These are phyloP conservation scores for Scaptomyza caliginosa DNA, from an alignment of 2,888 invertebrate species.

Conservation along the genomic window DNA sequence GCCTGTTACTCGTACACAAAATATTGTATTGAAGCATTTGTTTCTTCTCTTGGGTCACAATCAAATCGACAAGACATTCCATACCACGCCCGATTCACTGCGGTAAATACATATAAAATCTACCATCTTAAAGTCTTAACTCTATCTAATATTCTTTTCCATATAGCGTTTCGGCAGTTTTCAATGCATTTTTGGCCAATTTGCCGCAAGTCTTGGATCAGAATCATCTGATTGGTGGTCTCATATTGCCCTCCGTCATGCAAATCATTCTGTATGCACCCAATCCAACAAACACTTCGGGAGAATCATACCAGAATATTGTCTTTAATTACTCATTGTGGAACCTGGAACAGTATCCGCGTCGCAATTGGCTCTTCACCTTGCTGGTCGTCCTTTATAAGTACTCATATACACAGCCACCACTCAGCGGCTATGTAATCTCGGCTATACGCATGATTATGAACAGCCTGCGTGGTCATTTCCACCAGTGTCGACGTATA, in stretches of 20 bases:
- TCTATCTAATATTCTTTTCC: background rate
- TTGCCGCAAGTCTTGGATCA: slow-evolving; percentile 97
- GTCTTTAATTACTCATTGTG: slow-evolving; percentile 91
- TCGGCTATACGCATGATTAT: slow-evolving; percentile 94
- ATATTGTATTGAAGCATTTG: slow-evolving; percentile 94
- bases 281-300: slow-evolving; percentile 87
- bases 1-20: slow-evolving; percentile 90
- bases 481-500: slow-evolving; percentile 94
- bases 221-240: slow-evolving; percentile 96
- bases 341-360: slow-evolving; percentile 92
- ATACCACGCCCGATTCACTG: slow-evolving; percentile 93
- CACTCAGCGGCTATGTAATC: slow-evolving; percentile 89
- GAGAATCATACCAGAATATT: slow-evolving; percentile 87
- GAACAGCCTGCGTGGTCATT: slow-evolving; percentile 89
- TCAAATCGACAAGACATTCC: slow-evolving; percentile 94
- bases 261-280: slow-evolving; percentile 92
- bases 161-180: slow-evolving; percentile 93
- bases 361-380: slow-evolving; percentile 97
- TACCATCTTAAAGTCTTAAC: too few relatives aligned
- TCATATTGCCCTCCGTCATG: slow-evolving; percentile 93
- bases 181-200: slow-evolving; percentile 97
- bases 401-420: slow-evolving; percentile 91
- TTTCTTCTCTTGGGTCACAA: slow-evolving; percentile 97
- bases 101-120: slow-evolving; percentile 85
- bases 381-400: slow-evolving; percentile 97